Conservation (phyloP, 2,797 vertebrate genomes). For the Macropus fuliginosus region DNA sequence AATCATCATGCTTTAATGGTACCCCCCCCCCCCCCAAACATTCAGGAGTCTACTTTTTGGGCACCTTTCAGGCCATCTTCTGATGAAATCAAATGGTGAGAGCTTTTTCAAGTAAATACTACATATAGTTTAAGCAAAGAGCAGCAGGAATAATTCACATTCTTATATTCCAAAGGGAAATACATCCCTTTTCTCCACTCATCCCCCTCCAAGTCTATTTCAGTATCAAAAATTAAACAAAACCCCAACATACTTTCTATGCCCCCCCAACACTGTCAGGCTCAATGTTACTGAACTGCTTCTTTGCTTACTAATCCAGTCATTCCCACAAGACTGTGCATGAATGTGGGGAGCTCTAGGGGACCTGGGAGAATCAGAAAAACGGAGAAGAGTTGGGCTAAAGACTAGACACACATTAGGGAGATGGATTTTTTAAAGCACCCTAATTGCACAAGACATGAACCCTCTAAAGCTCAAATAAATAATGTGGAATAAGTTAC, state of each 20-base stretch:
- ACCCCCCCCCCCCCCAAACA: not conserved
- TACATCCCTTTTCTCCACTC: constrained; percentile 59
- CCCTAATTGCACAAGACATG: constrained; percentile 40
- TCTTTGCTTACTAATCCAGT: constrained; percentile 54
- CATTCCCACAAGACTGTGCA: constrained; percentile 57
- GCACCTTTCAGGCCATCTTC: constrained; percentile 36
- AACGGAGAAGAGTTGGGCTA: constrained; percentile 26
- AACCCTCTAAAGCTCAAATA: constrained; percentile 27
- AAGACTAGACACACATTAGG: constrained; percentile 35
- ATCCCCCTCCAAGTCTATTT: not conserved
- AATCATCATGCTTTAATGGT: constrained; percentile 57
- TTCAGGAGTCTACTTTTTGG: constrained; percentile 49
- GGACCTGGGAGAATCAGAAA: constrained; percentile 43
- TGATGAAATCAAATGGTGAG: constrained; percentile 69
- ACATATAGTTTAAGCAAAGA: constrained; percentile 73
- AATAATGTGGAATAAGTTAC: constrained; percentile 49
- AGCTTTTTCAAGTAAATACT: constrained; percentile 73
- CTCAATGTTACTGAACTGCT: constrained; percentile 46
- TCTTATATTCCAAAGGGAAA: constrained; percentile 74
- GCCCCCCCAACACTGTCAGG: constrained; percentile 42
- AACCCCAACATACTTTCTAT: not conserved
- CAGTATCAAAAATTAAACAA: constrained; percentile 30
- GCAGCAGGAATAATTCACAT: constrained; percentile 80
- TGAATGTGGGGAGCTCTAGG: constrained; percentile 55
- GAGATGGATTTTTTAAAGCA: constrained; percentile 3